Evolutionary conservation across 2,888 invertebrate species (phyloP).

Genomic region (Epicampocera succincta): DNA sequence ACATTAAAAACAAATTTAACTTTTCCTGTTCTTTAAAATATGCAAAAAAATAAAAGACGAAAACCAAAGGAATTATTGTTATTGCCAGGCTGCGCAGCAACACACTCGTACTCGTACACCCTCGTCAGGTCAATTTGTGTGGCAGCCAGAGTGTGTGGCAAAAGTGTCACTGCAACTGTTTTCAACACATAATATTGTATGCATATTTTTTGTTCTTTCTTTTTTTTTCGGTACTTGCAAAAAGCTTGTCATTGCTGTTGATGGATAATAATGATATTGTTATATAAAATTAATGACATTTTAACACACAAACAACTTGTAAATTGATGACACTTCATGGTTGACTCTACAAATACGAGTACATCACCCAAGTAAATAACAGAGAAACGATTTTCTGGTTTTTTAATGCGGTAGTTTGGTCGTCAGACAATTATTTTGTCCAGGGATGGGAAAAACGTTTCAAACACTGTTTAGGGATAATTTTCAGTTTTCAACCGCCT

Average conservation of each 20-base stretch:
- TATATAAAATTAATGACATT: conserved; percentile 67
- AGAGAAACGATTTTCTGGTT: background rate
- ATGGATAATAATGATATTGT: conserved; percentile 63
- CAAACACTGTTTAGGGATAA: background rate
- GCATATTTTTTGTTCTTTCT: background rate
- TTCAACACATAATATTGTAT: conserved; percentile 11
- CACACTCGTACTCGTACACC: background rate
- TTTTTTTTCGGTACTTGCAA: conserved; percentile 3
- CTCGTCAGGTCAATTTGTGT: conserved; percentile 24
- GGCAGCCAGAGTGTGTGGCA: background rate
- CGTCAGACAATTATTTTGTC: background rate
- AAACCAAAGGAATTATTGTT: background rate
- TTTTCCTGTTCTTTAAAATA: conserved; percentile 26
- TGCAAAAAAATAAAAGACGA: background rate
- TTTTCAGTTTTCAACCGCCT: too few species aligned
- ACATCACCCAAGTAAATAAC: background rate
- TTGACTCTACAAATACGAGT: conserved; percentile 15
- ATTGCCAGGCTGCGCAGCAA: conserved; percentile 1
- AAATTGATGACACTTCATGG: conserved; percentile 69
- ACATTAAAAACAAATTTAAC: conserved; percentile 32
- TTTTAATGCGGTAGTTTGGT: conserved; percentile 9
- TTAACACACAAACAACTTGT: conserved; percentile 68
- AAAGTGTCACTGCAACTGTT: conserved; percentile 31
- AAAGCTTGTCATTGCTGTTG: conserved; percentile 21
- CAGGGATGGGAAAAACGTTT: background rate